These are phyloP conservation scores for Stegana nigrithorax DNA, from an alignment of 2,888 invertebrate species.

Conservation along the genomic window DNA sequence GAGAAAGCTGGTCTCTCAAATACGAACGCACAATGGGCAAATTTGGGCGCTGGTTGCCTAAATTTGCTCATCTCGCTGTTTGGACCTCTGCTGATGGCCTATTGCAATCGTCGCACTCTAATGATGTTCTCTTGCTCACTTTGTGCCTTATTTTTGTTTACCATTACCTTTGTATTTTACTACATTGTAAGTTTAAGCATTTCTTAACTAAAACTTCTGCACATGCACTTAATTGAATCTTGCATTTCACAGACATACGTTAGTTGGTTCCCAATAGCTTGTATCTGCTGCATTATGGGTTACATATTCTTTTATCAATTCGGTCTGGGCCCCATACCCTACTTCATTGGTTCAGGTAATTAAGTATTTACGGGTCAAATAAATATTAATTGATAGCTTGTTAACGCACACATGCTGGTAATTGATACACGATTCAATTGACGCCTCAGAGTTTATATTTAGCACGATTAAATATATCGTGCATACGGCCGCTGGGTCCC, in stretches of 20 bases:
- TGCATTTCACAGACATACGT: conserved; percentile 70
- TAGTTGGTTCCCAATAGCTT: conserved; percentile 78
- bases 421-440: no score
- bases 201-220: neutral
- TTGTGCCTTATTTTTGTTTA: conserved; percentile 72
- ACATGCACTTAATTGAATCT: conserved; percentile 30
- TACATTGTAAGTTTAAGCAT: conserved; percentile 73
- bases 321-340: conserved; percentile 87
- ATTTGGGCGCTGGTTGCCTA: conserved; percentile 80
- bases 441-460: no score
- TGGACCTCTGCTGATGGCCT: conserved; percentile 76
- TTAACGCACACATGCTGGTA: no score
- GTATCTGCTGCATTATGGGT: conserved; percentile 77
- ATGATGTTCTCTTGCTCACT: conserved; percentile 74
- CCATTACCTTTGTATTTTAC: conserved; percentile 74
- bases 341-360: conserved; percentile 82
- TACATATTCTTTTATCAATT: conserved; percentile 85
- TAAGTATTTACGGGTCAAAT: conserved; percentile 16
- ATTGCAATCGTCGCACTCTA: conserved; percentile 75
- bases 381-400: no score
- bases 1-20: conserved; percentile 75
- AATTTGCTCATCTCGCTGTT: conserved; percentile 76
- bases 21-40: conserved; percentile 76
- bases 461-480: no score
- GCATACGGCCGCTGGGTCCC: no score